Evolutionary conservation across 1,140 invertebrate genomes (phyloP).

Genomic region (Psilanteris sp.): DNA sequence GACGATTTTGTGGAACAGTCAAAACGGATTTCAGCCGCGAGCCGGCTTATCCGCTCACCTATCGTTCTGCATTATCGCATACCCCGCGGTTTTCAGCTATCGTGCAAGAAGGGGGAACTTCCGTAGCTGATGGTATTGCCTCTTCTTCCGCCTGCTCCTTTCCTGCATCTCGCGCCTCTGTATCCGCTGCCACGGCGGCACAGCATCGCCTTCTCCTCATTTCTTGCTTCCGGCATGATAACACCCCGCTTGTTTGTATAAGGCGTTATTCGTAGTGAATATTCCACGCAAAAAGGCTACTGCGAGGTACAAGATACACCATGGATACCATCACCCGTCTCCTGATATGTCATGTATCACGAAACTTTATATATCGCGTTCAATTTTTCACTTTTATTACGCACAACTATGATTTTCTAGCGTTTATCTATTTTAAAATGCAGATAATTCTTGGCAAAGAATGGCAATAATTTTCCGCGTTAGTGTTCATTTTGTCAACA

Average conservation of each 20-base stretch:
- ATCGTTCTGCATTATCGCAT: constrained; percentile 74
- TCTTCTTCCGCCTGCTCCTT: constrained; percentile 55
- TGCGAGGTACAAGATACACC: constrained; percentile 37
- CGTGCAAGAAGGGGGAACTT: constrained; percentile 50
- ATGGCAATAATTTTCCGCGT: background rate
- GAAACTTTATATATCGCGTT: constrained; percentile 63
- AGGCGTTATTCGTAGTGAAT: constrained; percentile 63
- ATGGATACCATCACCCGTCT: constrained; percentile 36
- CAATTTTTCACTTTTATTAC: constrained; percentile 57
- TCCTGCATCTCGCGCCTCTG: constrained; percentile 26
- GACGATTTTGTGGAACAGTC: constrained; percentile 51
- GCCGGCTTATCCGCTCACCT: constrained; percentile 62
- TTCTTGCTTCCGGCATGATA: constrained; percentile 68
- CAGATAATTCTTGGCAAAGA: constrained; percentile 3
- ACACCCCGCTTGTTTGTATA: constrained; percentile 68
- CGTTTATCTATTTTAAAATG: constrained; percentile 31
- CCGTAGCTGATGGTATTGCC: constrained; percentile 60
- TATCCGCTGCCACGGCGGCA: constrained; percentile 24
- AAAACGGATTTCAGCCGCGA: constrained; percentile 57
- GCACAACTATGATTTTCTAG: constrained; percentile 50
- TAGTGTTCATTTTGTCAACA: background rate
- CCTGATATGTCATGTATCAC: constrained; percentile 65
- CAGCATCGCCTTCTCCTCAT: constrained; percentile 44
- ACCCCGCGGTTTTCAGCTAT: constrained; percentile 73
- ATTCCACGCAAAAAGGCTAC: constrained; percentile 53